Evolutionary conservation across 2,888 invertebrate species (phyloP), one percentile per base, ranked within the genome.

Genomic region (Lasioglossum morio): DNA sequence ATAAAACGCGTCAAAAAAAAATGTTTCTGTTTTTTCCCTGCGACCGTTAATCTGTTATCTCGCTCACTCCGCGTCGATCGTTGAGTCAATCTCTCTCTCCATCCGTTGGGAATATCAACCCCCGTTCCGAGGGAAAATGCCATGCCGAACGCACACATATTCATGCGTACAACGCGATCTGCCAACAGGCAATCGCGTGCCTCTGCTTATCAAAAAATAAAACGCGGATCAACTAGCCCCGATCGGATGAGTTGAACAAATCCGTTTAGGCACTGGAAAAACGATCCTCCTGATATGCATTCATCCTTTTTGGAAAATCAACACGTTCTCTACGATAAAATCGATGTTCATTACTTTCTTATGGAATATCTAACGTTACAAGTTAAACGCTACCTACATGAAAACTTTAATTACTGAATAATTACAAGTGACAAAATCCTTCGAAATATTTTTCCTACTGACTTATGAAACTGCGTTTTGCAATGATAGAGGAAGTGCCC

Each of bases 1-100:
- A 91, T 90, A 91, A 88, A 87, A 88, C 79, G 86, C 87, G 90
- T 89, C 73, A 89, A 91, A 88, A 82, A 82, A 88, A 88, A 77
- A 81, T 86, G 60, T 70, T 84, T 79, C 80, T 77, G 40, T 53
- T 80, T 80, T 63, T 74, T 79, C 72, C 79, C 73, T n/a, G 27
- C 53, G 48, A 48, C 76, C 46, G 69, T 78, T 81, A 74, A 85
- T 85, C 74, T 79, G 75, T 91, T 90, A 90, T 90, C 90, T 77
- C 77, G 76, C 74, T 46, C 73, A 76, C 46, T 83, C 83, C 57
- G 66, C 72, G 34, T 40, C 77, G 84, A 27, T 66, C 69, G 63
- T 76, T 40, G 46, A 69, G n/a, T 30, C 53, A 83, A 84, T 90
- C 82, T 84, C 82, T 84, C 82, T 84, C 37, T 60, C 37, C 4